Evolutionary conservation across 2,113 vertebrate species (phyloP).

Genomic region (Phyllostomus hastatus): DNA sequence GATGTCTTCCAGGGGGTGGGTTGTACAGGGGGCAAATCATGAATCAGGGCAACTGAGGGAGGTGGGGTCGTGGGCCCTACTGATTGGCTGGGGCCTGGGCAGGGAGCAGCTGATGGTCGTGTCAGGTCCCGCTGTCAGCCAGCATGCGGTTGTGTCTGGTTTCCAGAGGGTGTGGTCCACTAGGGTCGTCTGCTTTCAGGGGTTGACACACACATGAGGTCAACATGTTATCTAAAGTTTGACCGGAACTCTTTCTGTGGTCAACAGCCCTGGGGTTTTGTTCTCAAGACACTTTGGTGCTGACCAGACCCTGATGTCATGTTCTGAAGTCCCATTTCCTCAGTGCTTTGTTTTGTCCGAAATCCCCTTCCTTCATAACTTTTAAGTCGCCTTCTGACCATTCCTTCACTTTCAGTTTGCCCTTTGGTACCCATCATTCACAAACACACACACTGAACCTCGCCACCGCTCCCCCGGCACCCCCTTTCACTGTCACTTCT

Average conservation of each 20-base stretch:
- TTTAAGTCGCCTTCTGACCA: neutral
- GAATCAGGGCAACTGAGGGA: neutral
- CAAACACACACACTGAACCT: neutral
- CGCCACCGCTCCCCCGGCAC: neutral
- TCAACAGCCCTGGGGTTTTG: neutral
- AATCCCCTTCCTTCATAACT: neutral
- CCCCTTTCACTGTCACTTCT: neutral
- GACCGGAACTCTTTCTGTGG: neutral
- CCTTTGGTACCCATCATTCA: neutral
- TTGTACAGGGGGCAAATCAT: neutral
- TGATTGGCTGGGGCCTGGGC: neutral
- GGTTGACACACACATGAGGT: neutral
- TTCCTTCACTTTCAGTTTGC: neutral
- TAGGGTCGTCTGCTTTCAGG: neutral
- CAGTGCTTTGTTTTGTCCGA: neutral
- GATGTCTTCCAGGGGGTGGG: neutral
- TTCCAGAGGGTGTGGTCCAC: neutral
- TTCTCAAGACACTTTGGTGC: neutral
- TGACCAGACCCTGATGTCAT: neutral
- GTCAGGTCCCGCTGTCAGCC: neutral
- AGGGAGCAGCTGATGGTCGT: neutral
- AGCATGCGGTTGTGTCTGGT: neutral
- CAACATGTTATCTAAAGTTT: neutral
- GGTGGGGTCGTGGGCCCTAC: neutral
- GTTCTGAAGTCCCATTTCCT: neutral